Conservation (phyloP, 2,113 vertebrate genomes). For the Ictalurus furcatus region DNA sequence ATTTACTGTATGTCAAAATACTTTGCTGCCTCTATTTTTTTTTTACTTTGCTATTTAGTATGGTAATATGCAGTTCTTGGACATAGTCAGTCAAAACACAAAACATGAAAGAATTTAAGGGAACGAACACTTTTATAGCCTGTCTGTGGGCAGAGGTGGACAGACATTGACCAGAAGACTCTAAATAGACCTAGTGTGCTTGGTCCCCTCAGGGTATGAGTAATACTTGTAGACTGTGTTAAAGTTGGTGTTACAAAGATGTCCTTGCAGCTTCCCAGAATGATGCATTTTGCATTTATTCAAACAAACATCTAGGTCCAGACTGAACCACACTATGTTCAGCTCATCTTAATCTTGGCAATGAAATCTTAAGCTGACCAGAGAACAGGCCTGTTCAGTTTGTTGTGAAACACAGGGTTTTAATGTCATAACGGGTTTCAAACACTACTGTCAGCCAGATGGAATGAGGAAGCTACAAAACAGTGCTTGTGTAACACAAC, state of each 20-base stretch:
- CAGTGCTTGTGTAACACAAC: background rate
- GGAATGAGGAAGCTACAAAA: background rate
- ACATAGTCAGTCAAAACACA: background rate
- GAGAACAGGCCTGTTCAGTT: background rate
- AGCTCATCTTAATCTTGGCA: background rate
- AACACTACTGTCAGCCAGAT: background rate
- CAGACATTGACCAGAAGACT: constrained; percentile 29
- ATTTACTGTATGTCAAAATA: constrained; percentile 13
- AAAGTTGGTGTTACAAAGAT: constrained; percentile 11
- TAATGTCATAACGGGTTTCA: background rate
- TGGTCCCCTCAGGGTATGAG: constrained; percentile 21
- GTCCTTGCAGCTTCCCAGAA: background rate
- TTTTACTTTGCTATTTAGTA: constrained; percentile 3
- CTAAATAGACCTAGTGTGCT: constrained; percentile 24
- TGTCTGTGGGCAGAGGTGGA: constrained; percentile 23
- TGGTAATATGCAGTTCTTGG: background rate
- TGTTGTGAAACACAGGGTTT: background rate
- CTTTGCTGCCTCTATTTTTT: constrained; percentile 2
- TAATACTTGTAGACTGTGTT: constrained; percentile 29
- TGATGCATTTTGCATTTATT: constrained; percentile 12
- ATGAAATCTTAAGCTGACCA: background rate
- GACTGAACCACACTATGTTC: constrained; percentile 2
- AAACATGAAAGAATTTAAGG: constrained; percentile 11
- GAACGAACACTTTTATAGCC: constrained; percentile 23
- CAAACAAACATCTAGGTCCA: constrained; percentile 10